Evolutionary conservation across 2,888 invertebrate species (phyloP), one percentile per base, ranked within the genome.

Genomic region (Molorchus minor): DNA sequence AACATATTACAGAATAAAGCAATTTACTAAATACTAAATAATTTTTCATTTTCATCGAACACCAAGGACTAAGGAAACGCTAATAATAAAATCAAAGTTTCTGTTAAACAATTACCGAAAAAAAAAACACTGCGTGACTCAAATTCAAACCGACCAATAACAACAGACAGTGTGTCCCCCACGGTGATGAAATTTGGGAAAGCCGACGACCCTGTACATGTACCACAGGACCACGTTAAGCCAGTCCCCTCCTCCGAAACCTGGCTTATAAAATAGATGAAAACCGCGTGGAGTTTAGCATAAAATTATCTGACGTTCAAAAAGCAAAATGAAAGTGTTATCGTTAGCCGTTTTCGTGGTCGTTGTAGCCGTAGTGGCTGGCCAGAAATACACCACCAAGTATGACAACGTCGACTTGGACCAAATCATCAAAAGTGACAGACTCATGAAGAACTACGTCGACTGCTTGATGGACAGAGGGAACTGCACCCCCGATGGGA

Each of bases 351-450:
- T 38, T 12, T 52, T 41, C 7, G 52, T 41, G 30, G 52, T 30
- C 20, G 29, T 52, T 12, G 17, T 52, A 19, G 52, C 17, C 40
- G 30, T 41, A n/a, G 52, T 19, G 4, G 40, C 21, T 15, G 10
- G 41, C 7, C 41, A 56, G 10, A 62, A 64, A 36, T 90, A 90
- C 72, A 87, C 88, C 0, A 83, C 84, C 54, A 89, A 87, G 69
- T 91, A 86, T 71, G 90, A 90, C 75, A 87, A 88, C 72, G 80
- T 91, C 53, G 82, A 91, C 75, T 52, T 91, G 55, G 85, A 90
- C 45, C 86, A 87, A 72, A 86, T 91, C 64, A 77, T 91, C 16
- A 75, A 69, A 2, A 91, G 87, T 77, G 85, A 87, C 20, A 83
- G 89, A 20, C 80, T 91, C 8, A 77, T 91, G 2, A 79, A 81